A percentile compares a stretch with the other conserved stretches of the same genome.
These are phyloP conservation scores for Camponotus fellah DNA, from an alignment of 2,888 invertebrate species.

Conservation along the genomic window DNA sequence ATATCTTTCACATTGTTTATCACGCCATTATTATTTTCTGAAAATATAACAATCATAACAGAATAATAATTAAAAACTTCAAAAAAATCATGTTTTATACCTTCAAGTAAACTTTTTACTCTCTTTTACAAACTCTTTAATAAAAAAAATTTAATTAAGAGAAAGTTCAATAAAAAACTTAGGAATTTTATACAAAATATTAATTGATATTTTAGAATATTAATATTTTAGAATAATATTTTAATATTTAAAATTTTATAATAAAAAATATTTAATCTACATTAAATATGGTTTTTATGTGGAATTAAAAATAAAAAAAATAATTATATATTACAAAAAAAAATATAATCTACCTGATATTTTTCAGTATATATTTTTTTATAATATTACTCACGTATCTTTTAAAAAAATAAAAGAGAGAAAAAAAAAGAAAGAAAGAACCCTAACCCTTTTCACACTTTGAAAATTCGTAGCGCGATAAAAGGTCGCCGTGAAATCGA, in stretches of 20 bases:
- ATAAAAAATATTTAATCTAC: not conserved
- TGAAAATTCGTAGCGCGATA: constrained; percentile 74
- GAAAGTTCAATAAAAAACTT: not conserved
- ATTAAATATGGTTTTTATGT: not conserved
- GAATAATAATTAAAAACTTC: not conserved
- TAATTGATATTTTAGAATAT: not conserved
- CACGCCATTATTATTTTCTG: not conserved
- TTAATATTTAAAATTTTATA: not conserved
- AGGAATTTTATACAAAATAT: not conserved
- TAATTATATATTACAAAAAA: not conserved
- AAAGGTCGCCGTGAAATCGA: constrained; percentile 82
- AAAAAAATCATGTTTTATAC: not conserved
- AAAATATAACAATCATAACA: not conserved
- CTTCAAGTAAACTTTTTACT: not conserved
- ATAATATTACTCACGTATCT: not conserved
- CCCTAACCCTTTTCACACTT: constrained; percentile 76
- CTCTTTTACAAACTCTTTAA: not conserved
- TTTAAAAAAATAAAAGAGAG: not conserved
- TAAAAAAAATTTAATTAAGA: not conserved
- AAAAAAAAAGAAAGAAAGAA: not conserved
- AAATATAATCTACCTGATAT: not conserved
- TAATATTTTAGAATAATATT: not conserved
- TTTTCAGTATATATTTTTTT: constrained; percentile 18
- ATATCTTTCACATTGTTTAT: not conserved
- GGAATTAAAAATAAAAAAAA: not conserved